Conservation (phyloP, 2,797 vertebrate genomes). For the Neostethus bicornis region DNA sequence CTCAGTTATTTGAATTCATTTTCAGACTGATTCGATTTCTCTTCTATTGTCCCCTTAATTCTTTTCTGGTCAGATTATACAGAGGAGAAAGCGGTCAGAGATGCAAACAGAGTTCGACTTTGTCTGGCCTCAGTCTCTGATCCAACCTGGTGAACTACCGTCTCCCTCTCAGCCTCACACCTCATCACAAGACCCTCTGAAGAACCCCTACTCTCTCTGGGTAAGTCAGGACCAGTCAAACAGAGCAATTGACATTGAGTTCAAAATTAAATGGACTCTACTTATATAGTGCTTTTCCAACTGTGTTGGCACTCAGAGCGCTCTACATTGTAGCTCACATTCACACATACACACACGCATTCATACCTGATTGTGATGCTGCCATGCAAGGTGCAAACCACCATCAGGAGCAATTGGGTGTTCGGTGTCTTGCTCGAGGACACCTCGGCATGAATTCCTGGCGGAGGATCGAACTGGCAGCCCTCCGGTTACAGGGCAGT, state of each 20-base stretch:
- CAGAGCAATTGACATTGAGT: background rate
- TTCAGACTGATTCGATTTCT: conserved; percentile 8
- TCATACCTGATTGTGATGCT: too few relatives aligned
- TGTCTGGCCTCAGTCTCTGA: conserved; percentile 79
- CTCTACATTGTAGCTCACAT: too few relatives aligned
- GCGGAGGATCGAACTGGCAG: too few relatives aligned
- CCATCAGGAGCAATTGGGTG: too few relatives aligned
- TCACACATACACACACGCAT: too few relatives aligned
- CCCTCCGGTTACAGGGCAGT: too few relatives aligned
- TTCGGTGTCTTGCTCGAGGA: too few relatives aligned
- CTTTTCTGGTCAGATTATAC: conserved; percentile 83
- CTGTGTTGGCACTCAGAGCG: too few relatives aligned
- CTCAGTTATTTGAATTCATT: conserved; percentile 12
- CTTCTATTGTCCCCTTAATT: conserved; percentile 1
- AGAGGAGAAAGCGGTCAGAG: conserved; percentile 85
- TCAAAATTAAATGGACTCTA: background rate
- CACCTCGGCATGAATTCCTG: too few relatives aligned
- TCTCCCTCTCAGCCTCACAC: conserved; percentile 72
- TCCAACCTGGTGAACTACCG: conserved; percentile 57
- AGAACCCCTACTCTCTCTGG: conserved; percentile 81
- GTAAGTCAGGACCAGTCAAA: conserved; percentile 76
- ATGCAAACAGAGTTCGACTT: conserved; percentile 82
- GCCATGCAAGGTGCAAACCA: too few relatives aligned
- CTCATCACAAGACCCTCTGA: conserved; percentile 70
- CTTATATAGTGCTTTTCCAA: too few relatives aligned